Evolutionary conservation across 2,797 vertebrate genomes (phyloP).

Genomic region (Lophotriccus pileatus): DNA sequence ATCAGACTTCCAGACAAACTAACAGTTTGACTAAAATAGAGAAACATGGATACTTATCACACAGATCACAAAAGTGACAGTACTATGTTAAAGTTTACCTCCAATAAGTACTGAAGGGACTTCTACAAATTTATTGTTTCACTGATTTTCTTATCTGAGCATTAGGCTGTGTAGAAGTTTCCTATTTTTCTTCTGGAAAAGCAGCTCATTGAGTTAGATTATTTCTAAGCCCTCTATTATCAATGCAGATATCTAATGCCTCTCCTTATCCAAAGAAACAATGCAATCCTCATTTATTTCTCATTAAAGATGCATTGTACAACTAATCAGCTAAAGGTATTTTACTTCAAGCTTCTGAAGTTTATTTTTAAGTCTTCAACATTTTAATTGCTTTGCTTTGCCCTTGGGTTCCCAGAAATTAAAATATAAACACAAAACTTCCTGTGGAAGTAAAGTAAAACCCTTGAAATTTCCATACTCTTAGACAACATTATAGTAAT

Average conservation of each 20-base stretch:
- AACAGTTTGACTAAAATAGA: neutral
- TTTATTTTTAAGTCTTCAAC: conserved; percentile 56
- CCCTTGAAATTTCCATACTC: neutral
- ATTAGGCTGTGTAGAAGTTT: neutral
- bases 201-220: neutral
- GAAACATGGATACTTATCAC: neutral
- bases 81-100: neutral
- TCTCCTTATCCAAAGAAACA: conserved; percentile 37
- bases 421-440: conserved; percentile 22
- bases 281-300: conserved; percentile 46
- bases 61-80: neutral
- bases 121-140: neutral
- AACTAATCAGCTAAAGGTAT: conserved; percentile 57
- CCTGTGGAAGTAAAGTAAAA: conserved; percentile 1
- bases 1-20: neutral
- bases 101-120: neutral
- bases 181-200: neutral
- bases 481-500: neutral
- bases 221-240: conserved; percentile 24
- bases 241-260: conserved; percentile 18
- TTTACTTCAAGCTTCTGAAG: conserved; percentile 39
- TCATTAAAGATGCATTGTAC: conserved; percentile 58
- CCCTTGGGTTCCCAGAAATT: conserved; percentile 47
- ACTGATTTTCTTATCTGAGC: neutral
- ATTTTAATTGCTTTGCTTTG: conserved; percentile 56